phyloP scores from a whole-genome alignment of 2,113 vertebrate species.

The Trochalopteron elliotii region DNA sequence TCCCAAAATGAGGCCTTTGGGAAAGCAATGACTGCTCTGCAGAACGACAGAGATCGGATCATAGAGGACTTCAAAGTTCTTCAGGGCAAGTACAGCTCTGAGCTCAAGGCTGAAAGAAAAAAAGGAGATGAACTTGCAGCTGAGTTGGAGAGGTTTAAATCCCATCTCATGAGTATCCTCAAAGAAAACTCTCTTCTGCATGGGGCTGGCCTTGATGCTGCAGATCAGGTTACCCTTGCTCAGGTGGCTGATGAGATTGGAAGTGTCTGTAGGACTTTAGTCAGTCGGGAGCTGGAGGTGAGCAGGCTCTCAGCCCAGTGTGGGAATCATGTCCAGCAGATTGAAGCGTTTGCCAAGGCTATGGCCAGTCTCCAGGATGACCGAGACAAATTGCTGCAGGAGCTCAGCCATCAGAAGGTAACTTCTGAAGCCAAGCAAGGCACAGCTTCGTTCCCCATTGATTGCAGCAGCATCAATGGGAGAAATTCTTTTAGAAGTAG shows the following conservation, averaged over 20 bases:
- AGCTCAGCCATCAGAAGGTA: constrained; percentile 72
- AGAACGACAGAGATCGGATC: constrained; percentile 82
- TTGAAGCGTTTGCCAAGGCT: constrained; percentile 83
- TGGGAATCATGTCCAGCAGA: constrained; percentile 67
- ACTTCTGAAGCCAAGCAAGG: constrained; percentile 66
- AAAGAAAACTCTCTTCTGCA: constrained; percentile 69
- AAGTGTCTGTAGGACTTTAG: constrained; percentile 68
- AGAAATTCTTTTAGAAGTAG: constrained; percentile 50
- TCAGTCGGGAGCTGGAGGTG: constrained; percentile 71
- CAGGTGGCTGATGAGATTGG: constrained; percentile 69
- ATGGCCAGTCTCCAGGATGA: constrained; percentile 90
- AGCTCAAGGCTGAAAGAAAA: constrained; percentile 69
- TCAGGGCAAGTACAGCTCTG: constrained; percentile 72
- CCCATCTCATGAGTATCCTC: constrained; percentile 18
- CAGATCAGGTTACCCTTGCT: constrained; percentile 51
- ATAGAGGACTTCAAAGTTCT: constrained; percentile 82
- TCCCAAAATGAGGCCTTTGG: constrained; percentile 81
- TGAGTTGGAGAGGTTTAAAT: constrained; percentile 64
- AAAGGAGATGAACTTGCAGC: constrained; percentile 72
- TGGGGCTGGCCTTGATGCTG: constrained; percentile 41
- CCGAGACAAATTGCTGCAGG: constrained; percentile 80
- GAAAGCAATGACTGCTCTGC: constrained; percentile 84
- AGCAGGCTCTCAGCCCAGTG: constrained; percentile 71
- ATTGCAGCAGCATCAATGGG: constrained; percentile 21
- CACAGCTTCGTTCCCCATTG: constrained; percentile 35